phyloP scores from a whole-genome alignment of 2,888 invertebrate species.

The Loripinus fragilis region DNA sequence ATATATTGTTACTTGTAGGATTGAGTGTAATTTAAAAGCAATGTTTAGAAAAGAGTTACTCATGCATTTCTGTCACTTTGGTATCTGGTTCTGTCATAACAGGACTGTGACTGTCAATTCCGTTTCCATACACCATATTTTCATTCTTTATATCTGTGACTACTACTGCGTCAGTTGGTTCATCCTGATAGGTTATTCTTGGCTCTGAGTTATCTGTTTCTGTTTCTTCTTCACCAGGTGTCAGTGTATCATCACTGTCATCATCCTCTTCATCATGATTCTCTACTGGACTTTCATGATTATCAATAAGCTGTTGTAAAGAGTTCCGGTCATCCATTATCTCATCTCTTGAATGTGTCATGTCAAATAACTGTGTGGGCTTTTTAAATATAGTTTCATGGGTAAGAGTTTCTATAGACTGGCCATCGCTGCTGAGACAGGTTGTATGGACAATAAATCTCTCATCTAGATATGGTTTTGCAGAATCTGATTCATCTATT shows the following conservation, averaged over 20 bases:
- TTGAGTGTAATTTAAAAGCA: no score
- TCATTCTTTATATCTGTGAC: no score
- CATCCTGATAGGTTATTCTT: background rate
- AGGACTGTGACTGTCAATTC: no score
- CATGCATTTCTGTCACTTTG: no score
- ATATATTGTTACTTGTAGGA: no score
- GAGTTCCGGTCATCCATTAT: no score
- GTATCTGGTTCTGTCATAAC: no score
- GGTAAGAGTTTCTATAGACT: background rate
- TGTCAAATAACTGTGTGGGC: background rate
- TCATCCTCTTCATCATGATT: background rate
- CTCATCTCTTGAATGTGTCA: background rate
- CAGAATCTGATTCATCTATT: background rate
- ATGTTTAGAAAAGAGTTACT: no score
- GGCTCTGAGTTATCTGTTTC: background rate
- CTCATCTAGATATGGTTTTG: background rate
- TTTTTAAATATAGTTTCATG: background rate
- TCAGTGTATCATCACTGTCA: background rate
- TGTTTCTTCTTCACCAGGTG: conserved; percentile 5
- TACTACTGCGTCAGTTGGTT: no score
- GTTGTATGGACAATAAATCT: conserved; percentile 6
- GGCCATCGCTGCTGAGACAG: background rate
- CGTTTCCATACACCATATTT: no score
- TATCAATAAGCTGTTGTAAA: no score
- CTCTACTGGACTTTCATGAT: no score